These are phyloP conservation scores for Euzetes globulus DNA, from an alignment of 2,888 invertebrate species.

Conservation along the genomic window DNA sequence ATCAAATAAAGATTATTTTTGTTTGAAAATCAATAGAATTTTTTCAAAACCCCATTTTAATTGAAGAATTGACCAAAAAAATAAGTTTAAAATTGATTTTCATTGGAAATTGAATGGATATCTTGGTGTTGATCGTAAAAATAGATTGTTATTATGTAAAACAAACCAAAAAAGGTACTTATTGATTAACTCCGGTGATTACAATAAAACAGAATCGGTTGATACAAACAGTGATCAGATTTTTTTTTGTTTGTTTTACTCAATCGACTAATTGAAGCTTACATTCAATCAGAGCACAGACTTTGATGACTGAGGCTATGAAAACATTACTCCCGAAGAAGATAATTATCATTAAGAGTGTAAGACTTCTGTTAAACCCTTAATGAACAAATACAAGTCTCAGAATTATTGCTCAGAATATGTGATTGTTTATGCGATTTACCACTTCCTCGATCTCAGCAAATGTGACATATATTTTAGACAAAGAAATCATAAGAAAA, in stretches of 20 bases:
- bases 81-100: too few species aligned
- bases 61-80: not conserved
- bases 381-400: not conserved
- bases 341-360: too few species aligned
- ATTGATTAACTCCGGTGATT: too few species aligned
- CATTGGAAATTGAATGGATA: too few species aligned
- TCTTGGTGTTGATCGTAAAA: too few species aligned
- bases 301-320: not conserved
- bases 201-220: not conserved
- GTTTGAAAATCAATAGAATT: not conserved
- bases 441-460: too few species aligned
- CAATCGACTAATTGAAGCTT: not conserved
- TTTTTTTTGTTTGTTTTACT: conserved; percentile 2
- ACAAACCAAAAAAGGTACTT: too few species aligned
- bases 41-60: not conserved
- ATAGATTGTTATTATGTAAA: too few species aligned
- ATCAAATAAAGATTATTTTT: conserved; percentile 6
- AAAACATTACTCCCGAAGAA: too few species aligned
- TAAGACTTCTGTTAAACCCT: not conserved
- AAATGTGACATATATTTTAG: too few species aligned
- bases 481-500: too few species aligned
- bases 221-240: not conserved
- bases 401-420: not conserved
- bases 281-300: not conserved
- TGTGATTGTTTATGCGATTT: too few species aligned